Evolutionary conservation across 2,888 invertebrate genomes (phyloP).

Genomic region (Platypus cylindrus): DNA sequence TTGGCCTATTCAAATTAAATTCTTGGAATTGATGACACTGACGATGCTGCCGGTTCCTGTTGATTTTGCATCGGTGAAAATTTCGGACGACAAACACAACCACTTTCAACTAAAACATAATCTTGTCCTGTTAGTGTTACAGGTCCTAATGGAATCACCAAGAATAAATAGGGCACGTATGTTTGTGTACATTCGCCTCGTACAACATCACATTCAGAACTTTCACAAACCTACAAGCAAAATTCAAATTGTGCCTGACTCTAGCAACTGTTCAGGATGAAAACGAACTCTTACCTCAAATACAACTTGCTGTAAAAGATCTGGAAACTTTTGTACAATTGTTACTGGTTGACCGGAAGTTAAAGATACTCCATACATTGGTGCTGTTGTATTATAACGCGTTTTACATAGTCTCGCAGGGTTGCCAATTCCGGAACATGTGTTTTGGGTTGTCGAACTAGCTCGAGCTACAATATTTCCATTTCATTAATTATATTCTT

Average conservation of each 20-base stretch:
- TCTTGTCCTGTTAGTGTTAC: slow-evolving; percentile 86
- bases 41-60: slow-evolving; percentile 31
- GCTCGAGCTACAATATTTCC: slow-evolving; percentile 21
- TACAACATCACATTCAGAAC: slow-evolving; percentile 74
- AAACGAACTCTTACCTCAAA: slow-evolving; percentile 70
- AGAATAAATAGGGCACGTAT: slow-evolving; percentile 80
- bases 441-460: slow-evolving; percentile 31
- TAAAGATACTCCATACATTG: slow-evolving; percentile 87
- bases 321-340: slow-evolving; percentile 88
- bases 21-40: slow-evolving; percentile 32
- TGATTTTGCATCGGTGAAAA: slow-evolving; percentile 29
- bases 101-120: slow-evolving; percentile 88
- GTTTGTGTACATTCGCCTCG: slow-evolving; percentile 86
- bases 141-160: slow-evolving; percentile 81
- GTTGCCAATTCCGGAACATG: slow-evolving; percentile 48
- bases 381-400: slow-evolving; percentile 84
- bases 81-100: slow-evolving; percentile 71
- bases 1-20: slow-evolving; percentile 23
- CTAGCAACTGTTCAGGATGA: too few species aligned
- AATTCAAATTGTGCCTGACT: neutral
- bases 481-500: neutral
- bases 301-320: slow-evolving; percentile 81
- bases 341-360: slow-evolving; percentile 88
- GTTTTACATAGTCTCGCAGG: slow-evolving; percentile 74
- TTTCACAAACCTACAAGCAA: slow-evolving; percentile 48